Evolutionary conservation across 2,113 vertebrate species (phyloP).

Genomic region (Acinonyx jubatus): DNA sequence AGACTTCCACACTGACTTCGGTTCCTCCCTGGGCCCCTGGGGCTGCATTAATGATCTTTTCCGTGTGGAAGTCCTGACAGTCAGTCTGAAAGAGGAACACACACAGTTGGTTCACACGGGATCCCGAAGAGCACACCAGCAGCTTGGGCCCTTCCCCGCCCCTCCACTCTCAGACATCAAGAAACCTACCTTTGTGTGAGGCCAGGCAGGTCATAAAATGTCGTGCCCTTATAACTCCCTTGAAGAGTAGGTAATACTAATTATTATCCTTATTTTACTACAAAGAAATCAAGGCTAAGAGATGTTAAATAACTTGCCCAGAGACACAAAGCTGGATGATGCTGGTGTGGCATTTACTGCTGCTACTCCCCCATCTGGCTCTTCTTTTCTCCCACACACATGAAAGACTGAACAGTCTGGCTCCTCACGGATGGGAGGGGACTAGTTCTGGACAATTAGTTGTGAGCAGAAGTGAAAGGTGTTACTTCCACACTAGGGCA

Average conservation of each 20-base stretch:
- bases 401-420: neutral
- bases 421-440: neutral
- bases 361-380: neutral
- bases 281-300: neutral
- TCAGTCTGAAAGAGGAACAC: constrained; percentile 82
- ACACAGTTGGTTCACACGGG: neutral
- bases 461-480: neutral
- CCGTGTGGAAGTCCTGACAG: constrained; percentile 85
- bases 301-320: neutral
- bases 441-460: neutral
- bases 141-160: too few species aligned
- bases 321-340: neutral
- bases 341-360: too few species aligned
- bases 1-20: constrained; percentile 87
- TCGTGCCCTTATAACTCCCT: neutral
- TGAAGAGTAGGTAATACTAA: neutral
- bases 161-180: neutral
- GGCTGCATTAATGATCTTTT: constrained; percentile 80
- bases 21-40: constrained; percentile 84
- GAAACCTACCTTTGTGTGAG: neutral
- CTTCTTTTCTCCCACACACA: neutral
- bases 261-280: neutral
- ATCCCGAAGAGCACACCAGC: neutral
- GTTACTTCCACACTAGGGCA: neutral
- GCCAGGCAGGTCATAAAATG: neutral